Conservation (phyloP, 2,797 vertebrate species). For the Pseudopleuronectes americanus region DNA sequence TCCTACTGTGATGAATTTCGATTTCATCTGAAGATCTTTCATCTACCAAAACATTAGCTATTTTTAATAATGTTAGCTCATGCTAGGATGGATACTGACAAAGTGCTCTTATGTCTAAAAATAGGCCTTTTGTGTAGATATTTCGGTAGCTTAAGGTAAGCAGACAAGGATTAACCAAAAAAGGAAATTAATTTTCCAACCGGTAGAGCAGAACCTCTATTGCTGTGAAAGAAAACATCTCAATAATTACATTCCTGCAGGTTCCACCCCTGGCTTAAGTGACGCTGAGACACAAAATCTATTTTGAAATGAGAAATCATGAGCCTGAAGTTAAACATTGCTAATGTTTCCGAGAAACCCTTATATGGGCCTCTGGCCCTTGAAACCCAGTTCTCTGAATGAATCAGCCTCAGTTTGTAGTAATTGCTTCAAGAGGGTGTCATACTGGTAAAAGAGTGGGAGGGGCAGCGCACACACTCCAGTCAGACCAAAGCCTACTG, state of each 20-base stretch:
- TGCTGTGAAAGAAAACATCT: constrained; percentile 51
- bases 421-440: constrained; percentile 75
- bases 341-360: constrained; percentile 55
- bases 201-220: constrained; percentile 13
- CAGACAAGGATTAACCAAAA: constrained; percentile 40
- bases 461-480: constrained; percentile 63
- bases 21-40: background rate
- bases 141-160: constrained; percentile 34
- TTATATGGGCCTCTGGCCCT: constrained; percentile 40
- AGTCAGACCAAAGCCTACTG: constrained; percentile 68
- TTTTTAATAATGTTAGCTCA: background rate
- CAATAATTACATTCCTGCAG: constrained; percentile 41
- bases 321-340: constrained; percentile 53
- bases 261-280: constrained; percentile 30
- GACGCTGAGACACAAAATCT: constrained; percentile 26
- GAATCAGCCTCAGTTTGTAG: constrained; percentile 75
- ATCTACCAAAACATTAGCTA: background rate
- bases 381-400: constrained; percentile 58
- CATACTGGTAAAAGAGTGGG: constrained; percentile 69
- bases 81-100: background rate
- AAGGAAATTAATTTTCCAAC: constrained; percentile 56
- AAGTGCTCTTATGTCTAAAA: background rate
- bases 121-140: constrained; percentile 18
- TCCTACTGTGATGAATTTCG: background rate
- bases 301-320: constrained; percentile 51